Percentiles rank a stretch among this genome's conserved stretches.
Evolutionary conservation across 2,113 vertebrate genomes (phyloP).

Genomic region (Pelobates fuscus): DNA sequence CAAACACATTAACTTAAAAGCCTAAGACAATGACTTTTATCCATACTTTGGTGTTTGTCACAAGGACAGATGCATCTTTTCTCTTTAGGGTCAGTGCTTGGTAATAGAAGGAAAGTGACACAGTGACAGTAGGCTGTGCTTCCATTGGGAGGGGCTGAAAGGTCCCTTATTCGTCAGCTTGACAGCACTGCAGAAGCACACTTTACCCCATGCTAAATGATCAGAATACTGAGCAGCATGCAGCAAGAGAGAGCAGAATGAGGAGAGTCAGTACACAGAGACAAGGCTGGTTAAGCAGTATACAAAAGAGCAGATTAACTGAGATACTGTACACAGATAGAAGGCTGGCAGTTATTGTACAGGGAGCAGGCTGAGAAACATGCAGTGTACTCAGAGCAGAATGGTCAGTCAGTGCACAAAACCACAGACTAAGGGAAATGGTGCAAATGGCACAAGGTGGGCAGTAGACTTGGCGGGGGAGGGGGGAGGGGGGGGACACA

Average conservation of each 20-base stretch:
- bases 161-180: constrained; percentile 23
- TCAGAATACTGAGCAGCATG: constrained; percentile 46
- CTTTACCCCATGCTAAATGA: constrained; percentile 31
- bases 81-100: not conserved
- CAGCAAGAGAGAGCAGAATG: constrained; percentile 28
- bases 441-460: no score
- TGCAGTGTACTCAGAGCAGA: no score
- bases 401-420: no score
- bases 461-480: no score
- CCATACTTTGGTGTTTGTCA: not conserved
- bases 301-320: not conserved
- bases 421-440: no score
- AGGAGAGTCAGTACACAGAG: constrained; percentile 1
- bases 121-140: not conserved
- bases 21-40: not conserved
- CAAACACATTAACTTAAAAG: not conserved
- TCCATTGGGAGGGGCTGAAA: constrained; percentile 1
- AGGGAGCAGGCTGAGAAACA: not conserved
- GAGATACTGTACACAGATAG: not conserved
- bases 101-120: constrained; percentile 1
- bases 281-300: not conserved
- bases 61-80: not conserved
- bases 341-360: not conserved
- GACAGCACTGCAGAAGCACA: constrained; percentile 37
- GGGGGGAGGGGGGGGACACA: no score